phyloP scores from a whole-genome alignment of 2,888 invertebrate genomes.

The Ditula angustiorana region DNA sequence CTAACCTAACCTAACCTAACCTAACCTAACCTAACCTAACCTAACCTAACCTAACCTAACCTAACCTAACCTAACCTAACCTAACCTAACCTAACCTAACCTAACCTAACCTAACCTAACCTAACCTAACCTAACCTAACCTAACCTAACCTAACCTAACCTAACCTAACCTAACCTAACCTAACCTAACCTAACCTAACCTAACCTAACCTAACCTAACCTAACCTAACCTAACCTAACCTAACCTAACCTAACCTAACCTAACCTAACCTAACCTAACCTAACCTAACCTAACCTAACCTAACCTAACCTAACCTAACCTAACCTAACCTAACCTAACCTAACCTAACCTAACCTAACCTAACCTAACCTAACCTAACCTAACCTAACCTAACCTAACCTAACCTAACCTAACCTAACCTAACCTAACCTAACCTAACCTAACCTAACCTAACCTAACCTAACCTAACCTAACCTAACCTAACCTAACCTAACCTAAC shows the following conservation, averaged over 20 bases:
- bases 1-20: constrained; percentile 39
- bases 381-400: constrained; percentile 39
- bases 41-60: constrained; percentile 59
- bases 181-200: constrained; percentile 50
- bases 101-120: constrained; percentile 56
- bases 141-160: constrained; percentile 57
- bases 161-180: constrained; percentile 53
- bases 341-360: constrained; percentile 43
- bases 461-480: constrained; percentile 37
- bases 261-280: constrained; percentile 51
- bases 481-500: constrained; percentile 37
- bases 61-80: constrained; percentile 60
- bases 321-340: constrained; percentile 46
- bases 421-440: constrained; percentile 40
- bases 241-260: constrained; percentile 53
- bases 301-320: constrained; percentile 45
- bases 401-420: constrained; percentile 37
- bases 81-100: constrained; percentile 62
- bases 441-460: constrained; percentile 39
- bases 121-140: constrained; percentile 56
- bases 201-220: constrained; percentile 52
- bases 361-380: constrained; percentile 41
- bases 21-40: constrained; percentile 51
- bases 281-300: constrained; percentile 49
- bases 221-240: constrained; percentile 15